Base-by-base conservation (phyloP, 2,888 invertebrate genomes). In the Athalia cordata region DNA sequence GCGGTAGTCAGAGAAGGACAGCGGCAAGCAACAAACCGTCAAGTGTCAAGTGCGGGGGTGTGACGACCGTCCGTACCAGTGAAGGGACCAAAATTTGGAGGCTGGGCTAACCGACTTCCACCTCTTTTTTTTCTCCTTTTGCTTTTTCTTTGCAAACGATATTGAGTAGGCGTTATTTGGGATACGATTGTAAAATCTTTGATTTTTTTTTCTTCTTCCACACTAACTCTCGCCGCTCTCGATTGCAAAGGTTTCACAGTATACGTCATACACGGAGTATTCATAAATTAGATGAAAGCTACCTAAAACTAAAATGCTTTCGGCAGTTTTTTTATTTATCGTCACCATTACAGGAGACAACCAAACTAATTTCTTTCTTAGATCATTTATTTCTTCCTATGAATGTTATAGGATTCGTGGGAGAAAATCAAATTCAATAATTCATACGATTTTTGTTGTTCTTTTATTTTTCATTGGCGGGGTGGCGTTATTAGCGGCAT, bases 1-100 rank as follows among this genome's bases (percentile, higher is more conserved):
- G 68, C 57, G 47, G 72, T 72, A 15, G 68, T 55, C 50, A 11
- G n/a, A 68, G 47, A 47, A 52, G 59, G 72, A 47, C 72, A 59
- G 72, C 59, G 47, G 59, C 72, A 72, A 72, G 59, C 72, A 47
- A 57, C 59, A 57, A 72, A 72, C 15, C 59, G 72, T 72, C 72
- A 72, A 72, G 45, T 72, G 72, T 57, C 72, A 72, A 72, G 59
- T 72, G 72, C 59, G 59, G 72, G 72, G 72, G 59, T 72, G 72
- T 72, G 72, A 59, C 72, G 47, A 8, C 72, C 47, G 59, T 72
- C 59, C 57, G 3, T 62, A 62, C 29, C 29, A 29, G 68, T 47
- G 15, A 72, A 45, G 13, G 59, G 72, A 47, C 72, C 57, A 59
- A 72, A 72, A 72, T 59, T 72, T 72, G n/a, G 9, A 43, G 45